Percentiles rank a stretch among this genome's conserved stretches.
Evolutionary conservation across 2,797 vertebrate genomes (phyloP).

Genomic region (Enteromius fasciolatus): DNA sequence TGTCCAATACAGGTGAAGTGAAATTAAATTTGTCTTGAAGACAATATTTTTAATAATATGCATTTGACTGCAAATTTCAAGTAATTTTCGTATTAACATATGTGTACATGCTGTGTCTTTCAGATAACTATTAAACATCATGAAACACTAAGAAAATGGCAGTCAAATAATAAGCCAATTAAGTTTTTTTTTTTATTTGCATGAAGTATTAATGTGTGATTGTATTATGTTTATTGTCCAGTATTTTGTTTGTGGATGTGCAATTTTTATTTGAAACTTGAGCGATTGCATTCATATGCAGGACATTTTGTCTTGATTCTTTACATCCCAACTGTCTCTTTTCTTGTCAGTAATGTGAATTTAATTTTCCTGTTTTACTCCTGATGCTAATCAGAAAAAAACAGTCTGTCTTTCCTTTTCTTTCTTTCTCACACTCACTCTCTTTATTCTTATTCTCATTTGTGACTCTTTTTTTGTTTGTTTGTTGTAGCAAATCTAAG

Average conservation of each 20-base stretch:
- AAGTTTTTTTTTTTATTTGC: conserved; percentile 33
- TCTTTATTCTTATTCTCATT: conserved; percentile 25
- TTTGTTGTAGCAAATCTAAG: conserved; percentile 89
- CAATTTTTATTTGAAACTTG: conserved; percentile 31
- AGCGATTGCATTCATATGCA: conserved; percentile 47
- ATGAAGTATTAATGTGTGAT: conserved; percentile 43
- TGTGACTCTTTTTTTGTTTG: conserved; percentile 18
- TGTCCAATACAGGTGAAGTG: background rate
- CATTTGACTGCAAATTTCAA: background rate
- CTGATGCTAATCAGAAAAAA: conserved; percentile 25
- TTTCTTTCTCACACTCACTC: background rate
- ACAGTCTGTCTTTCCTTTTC: background rate
- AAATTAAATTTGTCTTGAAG: background rate
- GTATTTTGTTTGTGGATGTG: conserved; percentile 40
- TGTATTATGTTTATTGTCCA: conserved; percentile 31
- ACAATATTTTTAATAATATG: no score
- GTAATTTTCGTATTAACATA: background rate
- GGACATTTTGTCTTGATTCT: conserved; percentile 49
- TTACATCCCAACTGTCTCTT: conserved; percentile 47
- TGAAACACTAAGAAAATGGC: background rate
- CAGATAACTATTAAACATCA: background rate
- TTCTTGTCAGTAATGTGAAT: conserved; percentile 48
- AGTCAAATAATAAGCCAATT: background rate
- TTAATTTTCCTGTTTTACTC: conserved; percentile 44
- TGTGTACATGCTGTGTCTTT: background rate